Evolutionary conservation across 1,140 invertebrate genomes (phyloP).

Genomic region (Aradophagus sp.): DNA sequence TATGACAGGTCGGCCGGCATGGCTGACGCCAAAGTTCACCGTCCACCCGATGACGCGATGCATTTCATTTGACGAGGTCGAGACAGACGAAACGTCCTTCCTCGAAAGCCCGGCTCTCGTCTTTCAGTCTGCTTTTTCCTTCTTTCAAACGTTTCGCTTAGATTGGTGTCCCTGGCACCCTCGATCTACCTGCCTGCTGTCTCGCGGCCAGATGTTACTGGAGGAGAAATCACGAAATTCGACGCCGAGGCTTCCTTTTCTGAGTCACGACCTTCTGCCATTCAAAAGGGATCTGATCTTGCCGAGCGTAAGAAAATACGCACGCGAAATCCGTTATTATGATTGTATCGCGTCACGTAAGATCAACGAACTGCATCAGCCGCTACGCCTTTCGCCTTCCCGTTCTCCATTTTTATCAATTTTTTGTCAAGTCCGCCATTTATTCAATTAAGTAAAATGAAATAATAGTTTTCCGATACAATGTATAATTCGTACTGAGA

Average conservation of each 20-base stretch:
- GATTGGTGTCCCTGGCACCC: too few species aligned
- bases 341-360: conserved; percentile 45
- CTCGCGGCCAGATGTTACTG: conserved; percentile 41
- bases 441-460: neutral
- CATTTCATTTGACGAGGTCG: conserved; percentile 61
- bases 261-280: conserved; percentile 47
- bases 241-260: conserved; percentile 43
- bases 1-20: too few species aligned
- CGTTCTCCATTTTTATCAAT: neutral
- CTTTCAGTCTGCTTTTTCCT: too few species aligned
- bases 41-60: conserved; percentile 61
- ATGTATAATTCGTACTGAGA: too few species aligned
- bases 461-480: too few species aligned
- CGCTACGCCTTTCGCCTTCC: conserved; percentile 15
- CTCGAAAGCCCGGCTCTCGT: too few species aligned
- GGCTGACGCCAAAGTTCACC: too few species aligned
- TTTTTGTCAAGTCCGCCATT: neutral
- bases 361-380: conserved; percentile 44
- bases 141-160: too few species aligned
- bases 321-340: conserved; percentile 43
- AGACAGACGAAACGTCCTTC: conserved; percentile 45
- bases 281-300: conserved; percentile 34
- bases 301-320: conserved; percentile 36
- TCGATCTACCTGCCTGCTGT: conserved; percentile 44
- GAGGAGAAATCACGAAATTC: conserved; percentile 46